phyloP scores from a whole-genome alignment of 2,797 vertebrate genomes.

The Coregonus sp. region DNA sequence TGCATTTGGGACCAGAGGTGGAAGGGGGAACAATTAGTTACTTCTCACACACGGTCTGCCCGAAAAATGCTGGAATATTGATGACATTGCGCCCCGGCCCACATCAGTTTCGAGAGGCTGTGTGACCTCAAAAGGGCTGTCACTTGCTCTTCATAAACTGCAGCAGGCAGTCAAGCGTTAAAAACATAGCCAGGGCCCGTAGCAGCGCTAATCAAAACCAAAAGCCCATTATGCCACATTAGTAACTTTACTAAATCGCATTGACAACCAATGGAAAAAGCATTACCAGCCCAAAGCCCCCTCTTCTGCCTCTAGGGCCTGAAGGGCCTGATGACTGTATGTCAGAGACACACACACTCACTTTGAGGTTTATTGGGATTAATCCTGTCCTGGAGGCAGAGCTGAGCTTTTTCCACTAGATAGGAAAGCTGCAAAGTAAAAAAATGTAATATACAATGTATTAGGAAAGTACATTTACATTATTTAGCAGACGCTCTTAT shows the following conservation, averaged over 20 bases:
- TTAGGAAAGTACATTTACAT: too few species aligned
- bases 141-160: background rate
- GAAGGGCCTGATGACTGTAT: background rate
- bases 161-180: slow-evolving; percentile 13
- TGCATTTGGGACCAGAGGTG: too few species aligned
- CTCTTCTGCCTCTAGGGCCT: background rate
- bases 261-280: slow-evolving; percentile 47
- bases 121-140: background rate
- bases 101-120: background rate
- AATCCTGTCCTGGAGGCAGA: too few species aligned
- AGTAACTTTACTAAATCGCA: slow-evolving; percentile 35
- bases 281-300: slow-evolving; percentile 15
- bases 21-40: too few species aligned
- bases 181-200: slow-evolving; percentile 49
- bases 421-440: too few species aligned
- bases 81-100: background rate
- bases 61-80: background rate
- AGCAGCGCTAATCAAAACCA: slow-evolving; percentile 42
- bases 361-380: too few species aligned
- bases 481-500: too few species aligned
- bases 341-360: too few species aligned
- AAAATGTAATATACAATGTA: too few species aligned
- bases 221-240: slow-evolving; percentile 54
- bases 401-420: too few species aligned
- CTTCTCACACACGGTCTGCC: too few species aligned